Base-by-base conservation (phyloP, 2,113 vertebrate species). In the Pantherophis guttatus region DNA sequence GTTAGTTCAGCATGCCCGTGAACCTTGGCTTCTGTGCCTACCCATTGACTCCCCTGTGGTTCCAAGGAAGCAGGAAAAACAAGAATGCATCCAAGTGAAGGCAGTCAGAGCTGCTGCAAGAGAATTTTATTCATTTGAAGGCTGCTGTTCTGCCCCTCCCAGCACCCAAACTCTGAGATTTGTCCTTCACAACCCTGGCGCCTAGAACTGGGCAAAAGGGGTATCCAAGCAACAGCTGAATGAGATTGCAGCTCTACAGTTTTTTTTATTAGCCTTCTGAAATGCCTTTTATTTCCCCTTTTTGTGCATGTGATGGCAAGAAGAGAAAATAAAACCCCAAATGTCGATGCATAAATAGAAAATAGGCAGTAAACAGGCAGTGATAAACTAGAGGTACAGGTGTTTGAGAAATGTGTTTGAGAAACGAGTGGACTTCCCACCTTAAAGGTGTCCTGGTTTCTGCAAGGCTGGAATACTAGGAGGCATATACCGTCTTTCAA, bases 141-240 rank as follows among this genome's bases (percentile, higher is more conserved):
- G 39, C 54, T 86, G 88, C 88, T 65, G 8, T 23, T 44, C 33
- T 44, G 33, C 75, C 75, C 33, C 75, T 21, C 75, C 75, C 33
- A 39, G 17, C 75, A 17, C 81, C 88, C 70, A 53, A 85, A 55
- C 87, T 44, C 59, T 44, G 29, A 29, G 75, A 57, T 86, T 75
- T 23, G 29, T 90, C 81, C 55, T 86, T 59, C 21, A 26, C 29
- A 52, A 57, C 88, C 88, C 88, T 5, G 7, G 65, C 6, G 54
- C 54, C n/a, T 86, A 58, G 21, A 86, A 87, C 92, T 13, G 88
- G 92, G 92, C 92, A 59, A 39, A 90, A 10, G 57, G 62, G 50
- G 89, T 93, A 93, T 93, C 88, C 75, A 93, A 93, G 88, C 92
- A 93, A 93, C 92, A 62, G 88, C 54, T 48, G 89, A 86, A 62